phyloP scores from a whole-genome alignment of 2,113 vertebrate genomes.

The Lontra canadensis region DNA sequence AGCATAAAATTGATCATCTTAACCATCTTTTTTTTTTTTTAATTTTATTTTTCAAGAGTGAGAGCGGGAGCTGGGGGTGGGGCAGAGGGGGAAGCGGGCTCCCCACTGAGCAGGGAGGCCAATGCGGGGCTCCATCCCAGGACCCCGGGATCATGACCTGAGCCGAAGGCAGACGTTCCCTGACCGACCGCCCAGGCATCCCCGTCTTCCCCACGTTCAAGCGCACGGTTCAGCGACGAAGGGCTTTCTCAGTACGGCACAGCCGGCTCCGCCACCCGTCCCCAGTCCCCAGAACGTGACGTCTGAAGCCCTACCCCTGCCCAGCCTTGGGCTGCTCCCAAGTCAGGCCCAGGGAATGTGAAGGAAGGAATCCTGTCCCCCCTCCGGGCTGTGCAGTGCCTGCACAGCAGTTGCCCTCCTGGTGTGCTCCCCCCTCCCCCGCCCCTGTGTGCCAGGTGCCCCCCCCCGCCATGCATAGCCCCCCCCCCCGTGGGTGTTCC shows the following conservation, averaged over 20 bases:
- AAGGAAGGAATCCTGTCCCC: neutral
- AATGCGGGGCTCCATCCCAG: fast-evolving
- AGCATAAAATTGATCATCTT: neutral
- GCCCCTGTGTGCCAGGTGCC: fast-evolving
- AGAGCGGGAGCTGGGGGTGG: neutral
- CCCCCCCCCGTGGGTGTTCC: neutral
- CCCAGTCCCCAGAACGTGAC: neutral
- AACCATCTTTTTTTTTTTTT: neutral
- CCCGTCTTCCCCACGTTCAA: neutral
- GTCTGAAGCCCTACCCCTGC: fast-evolving
- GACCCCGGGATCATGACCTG: neutral
- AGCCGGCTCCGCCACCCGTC: fast-evolving
- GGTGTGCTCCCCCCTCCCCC: no score
- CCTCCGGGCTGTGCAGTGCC: neutral
- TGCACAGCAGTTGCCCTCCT: neutral
- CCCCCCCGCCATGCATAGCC: no score
- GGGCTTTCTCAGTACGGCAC: fast-evolving
- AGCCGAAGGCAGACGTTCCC: neutral
- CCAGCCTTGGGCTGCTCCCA: no score
- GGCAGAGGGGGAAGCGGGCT: neutral
- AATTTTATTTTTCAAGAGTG: neutral
- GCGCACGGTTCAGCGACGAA: fast-evolving
- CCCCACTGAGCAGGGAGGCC: neutral
- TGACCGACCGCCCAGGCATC: fast-evolving
- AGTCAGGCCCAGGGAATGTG: neutral